A percentile compares a stretch with the other conserved stretches of the same genome.
phyloP scores from a whole-genome alignment of 2,888 invertebrate genomes.

The Xestia sexstrigata region DNA sequence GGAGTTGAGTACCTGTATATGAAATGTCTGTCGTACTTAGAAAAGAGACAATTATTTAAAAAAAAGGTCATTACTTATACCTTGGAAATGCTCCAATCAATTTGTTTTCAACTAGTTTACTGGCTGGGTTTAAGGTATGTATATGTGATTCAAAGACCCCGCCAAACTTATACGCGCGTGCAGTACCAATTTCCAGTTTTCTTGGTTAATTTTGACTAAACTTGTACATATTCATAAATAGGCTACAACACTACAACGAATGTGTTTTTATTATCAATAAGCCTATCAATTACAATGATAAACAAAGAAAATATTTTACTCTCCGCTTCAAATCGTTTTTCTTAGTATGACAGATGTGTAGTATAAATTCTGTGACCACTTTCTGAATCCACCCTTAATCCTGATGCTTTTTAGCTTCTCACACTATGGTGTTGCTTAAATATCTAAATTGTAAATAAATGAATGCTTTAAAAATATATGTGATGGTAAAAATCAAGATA shows the following conservation, averaged over 20 bases:
- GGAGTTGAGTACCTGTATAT: neutral
- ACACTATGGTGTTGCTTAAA: slow-evolving; percentile 70
- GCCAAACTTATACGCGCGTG: neutral
- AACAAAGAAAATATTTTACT: neutral
- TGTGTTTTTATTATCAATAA: neutral
- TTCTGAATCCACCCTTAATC: slow-evolving; percentile 60
- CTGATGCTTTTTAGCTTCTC: slow-evolving; percentile 84
- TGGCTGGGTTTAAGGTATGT: neutral
- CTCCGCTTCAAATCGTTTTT: slow-evolving; percentile 7
- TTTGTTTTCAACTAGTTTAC: neutral
- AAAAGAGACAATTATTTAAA: neutral
- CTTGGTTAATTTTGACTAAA: neutral
- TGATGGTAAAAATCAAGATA: neutral
- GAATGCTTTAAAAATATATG: neutral
- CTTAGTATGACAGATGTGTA: slow-evolving; percentile 25
- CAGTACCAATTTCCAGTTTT: neutral
- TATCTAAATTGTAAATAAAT: slow-evolving; percentile 47
- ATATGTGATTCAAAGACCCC: neutral
- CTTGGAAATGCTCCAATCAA: neutral
- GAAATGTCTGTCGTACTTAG: neutral
- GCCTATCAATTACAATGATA: neutral
- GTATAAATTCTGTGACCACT: slow-evolving; percentile 47
- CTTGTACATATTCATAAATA: neutral
- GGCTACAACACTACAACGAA: neutral
- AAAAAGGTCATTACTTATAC: neutral